Conservation (phyloP, 2,888 invertebrate species). For the Drosophila siamana region DNA sequence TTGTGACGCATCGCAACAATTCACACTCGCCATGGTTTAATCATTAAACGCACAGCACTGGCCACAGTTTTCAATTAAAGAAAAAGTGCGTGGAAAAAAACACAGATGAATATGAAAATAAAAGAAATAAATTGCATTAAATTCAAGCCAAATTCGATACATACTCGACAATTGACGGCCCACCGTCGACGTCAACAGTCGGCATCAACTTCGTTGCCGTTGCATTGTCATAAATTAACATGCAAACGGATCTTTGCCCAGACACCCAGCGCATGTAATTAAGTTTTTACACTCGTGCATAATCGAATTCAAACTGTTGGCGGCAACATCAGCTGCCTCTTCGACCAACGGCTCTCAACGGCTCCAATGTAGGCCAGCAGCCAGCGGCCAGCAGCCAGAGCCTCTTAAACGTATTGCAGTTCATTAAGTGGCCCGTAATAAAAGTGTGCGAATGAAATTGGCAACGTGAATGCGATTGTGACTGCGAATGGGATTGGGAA, state of each 20-base stretch:
- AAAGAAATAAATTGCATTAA: constrained; percentile 71
- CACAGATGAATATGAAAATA: constrained; percentile 33
- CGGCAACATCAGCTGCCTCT: neutral
- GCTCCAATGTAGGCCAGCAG: constrained; percentile 3
- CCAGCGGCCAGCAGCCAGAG: constrained; percentile 15
- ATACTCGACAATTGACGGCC: constrained; percentile 6
- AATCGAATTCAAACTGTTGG: constrained; percentile 65
- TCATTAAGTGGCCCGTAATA: constrained; percentile 27
- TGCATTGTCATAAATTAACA: constrained; percentile 77
- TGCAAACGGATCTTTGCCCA: constrained; percentile 49
- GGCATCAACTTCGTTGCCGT: constrained; percentile 8
- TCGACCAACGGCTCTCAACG: constrained; percentile 4
- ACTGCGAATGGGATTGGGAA: constrained; percentile 3
- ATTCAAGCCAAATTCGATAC: constrained; percentile 43
- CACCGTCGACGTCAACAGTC: constrained; percentile 4
- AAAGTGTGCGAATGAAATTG: constrained; percentile 3
- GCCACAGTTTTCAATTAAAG: constrained; percentile 42
- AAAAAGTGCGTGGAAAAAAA: constrained; percentile 4
- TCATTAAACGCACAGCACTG: constrained; percentile 29
- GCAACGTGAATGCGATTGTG: neutral
- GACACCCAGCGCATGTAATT: constrained; percentile 58
- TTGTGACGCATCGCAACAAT: no score
- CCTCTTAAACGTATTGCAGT: constrained; percentile 36
- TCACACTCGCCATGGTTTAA: no score
- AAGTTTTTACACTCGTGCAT: constrained; percentile 53